phyloP scores from a whole-genome alignment of 2,113 vertebrate genomes.

The Apaloderma vittatum region DNA sequence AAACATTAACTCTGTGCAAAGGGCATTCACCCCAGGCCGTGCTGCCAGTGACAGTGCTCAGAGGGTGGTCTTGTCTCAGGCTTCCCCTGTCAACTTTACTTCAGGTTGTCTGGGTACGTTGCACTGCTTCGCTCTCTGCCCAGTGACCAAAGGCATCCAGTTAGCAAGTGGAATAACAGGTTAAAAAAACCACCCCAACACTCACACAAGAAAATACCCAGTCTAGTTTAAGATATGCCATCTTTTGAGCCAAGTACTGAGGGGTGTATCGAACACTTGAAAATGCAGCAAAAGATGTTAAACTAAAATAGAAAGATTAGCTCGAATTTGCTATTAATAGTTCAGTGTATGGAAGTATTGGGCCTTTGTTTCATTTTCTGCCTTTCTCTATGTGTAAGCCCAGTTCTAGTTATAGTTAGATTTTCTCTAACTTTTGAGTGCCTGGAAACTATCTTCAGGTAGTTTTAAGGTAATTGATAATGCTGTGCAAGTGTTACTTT shows the following conservation, averaged over 20 bases:
- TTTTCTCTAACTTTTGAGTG: background rate
- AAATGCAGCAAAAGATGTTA: background rate
- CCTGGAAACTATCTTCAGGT: background rate
- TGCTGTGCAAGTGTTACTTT: background rate
- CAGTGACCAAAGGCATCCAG: conserved; percentile 43
- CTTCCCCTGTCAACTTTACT: conserved; percentile 1
- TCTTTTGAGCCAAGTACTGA: background rate
- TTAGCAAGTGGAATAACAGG: background rate
- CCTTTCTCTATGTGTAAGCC: background rate
- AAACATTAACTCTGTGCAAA: conserved; percentile 57
- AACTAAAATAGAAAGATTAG: background rate
- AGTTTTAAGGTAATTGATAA: background rate
- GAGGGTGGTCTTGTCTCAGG: conserved; percentile 5
- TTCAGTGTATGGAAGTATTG: background rate
- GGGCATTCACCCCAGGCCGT: background rate
- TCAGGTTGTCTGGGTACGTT: background rate
- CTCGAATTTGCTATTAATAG: background rate
- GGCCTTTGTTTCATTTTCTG: background rate
- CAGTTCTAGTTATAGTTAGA: background rate
- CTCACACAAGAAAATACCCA: background rate
- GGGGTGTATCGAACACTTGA: background rate
- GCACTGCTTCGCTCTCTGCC: background rate
- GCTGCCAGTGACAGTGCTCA: background rate
- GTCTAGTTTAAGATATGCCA: background rate
- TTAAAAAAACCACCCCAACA: background rate